Evolutionary conservation across 2,113 vertebrate species (phyloP), one percentile per base, ranked within the genome.

Genomic region (Amblyornis subalaris): DNA sequence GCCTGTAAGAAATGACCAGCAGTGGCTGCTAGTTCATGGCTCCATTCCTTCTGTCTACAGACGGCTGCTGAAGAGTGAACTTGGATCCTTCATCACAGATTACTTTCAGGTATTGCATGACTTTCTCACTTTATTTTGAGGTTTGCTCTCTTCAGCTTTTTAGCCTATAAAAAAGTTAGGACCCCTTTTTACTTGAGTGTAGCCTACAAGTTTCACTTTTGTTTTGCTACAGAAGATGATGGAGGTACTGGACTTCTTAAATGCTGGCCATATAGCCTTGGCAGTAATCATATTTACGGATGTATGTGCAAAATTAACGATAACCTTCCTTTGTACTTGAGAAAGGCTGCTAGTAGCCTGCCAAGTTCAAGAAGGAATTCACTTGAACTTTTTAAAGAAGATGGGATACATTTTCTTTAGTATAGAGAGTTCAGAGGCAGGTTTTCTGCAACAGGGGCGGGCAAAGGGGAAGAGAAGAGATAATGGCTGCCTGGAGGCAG

Each of bases 21-120:
- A 85, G 44, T 73, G 53, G 67, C 75, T 92, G 33, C 85, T 93
- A 20, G 60, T 89, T 96, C 69, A 97, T 89, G 95, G 89, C 33
- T 14, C 15, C 88, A 62, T 92, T 96, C 72, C 93, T 73, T 98
- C 74, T 97, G 94, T 96, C 77, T 96, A 76, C 95, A 99, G 99
- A 96, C 97, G 98, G 95, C 98, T 99, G 92, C 97, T 99, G 70
- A 99, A 99, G 97, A 99, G 99, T 40, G 99, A 99, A 90, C 98
- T 99, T 23, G 99, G 99, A 93, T 99, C 99, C 28, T 99, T 99
- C 97, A 99, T 99, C 96, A 98, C 98, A 10, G 99, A 99, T 90
- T 99, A 99, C 87, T 99, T 99, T 88, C 99, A 99, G 99, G 99
- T 99, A 98, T 79, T 92, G 73, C 21, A 45, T 53, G 11, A 82